Conservation (phyloP, 2,113 vertebrate genomes). For the Phaethon lepturus region DNA sequence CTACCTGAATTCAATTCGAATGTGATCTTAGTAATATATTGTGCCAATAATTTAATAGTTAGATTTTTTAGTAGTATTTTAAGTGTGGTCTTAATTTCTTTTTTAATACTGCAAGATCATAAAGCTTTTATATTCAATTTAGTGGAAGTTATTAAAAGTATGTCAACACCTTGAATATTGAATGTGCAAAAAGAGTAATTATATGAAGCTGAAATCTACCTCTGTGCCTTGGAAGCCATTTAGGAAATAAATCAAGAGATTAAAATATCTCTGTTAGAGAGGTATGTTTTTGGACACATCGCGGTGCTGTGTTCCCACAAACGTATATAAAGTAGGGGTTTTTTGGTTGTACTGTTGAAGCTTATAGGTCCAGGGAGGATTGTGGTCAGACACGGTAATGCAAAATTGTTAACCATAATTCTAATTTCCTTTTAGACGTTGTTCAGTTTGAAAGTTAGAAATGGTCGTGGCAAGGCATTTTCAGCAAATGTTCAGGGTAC, state of each 20-base stretch:
- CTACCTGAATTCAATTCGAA: background rate
- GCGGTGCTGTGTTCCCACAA: background rate
- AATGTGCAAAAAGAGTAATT: background rate
- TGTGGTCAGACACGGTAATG: background rate
- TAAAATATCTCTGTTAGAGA: background rate
- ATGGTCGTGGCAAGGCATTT: background rate
- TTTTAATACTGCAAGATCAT: no score
- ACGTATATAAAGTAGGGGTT: background rate
- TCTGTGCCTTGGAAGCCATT: background rate
- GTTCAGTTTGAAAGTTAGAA: background rate
- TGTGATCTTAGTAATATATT: background rate
- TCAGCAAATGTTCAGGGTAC: background rate
- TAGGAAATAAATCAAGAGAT: background rate
- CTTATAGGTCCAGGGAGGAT: background rate
- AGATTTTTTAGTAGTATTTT: background rate
- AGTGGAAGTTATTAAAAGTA: background rate
- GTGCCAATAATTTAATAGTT: background rate
- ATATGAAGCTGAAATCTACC: background rate
- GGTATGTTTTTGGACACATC: background rate
- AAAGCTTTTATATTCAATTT: background rate
- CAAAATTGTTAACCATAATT: background rate
- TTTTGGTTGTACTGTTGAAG: background rate
- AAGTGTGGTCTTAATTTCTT: background rate
- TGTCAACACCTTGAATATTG: background rate
- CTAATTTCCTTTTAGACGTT: background rate